phyloP scores from a whole-genome alignment of 2,888 invertebrate genomes.

The Beris chalybata region DNA sequence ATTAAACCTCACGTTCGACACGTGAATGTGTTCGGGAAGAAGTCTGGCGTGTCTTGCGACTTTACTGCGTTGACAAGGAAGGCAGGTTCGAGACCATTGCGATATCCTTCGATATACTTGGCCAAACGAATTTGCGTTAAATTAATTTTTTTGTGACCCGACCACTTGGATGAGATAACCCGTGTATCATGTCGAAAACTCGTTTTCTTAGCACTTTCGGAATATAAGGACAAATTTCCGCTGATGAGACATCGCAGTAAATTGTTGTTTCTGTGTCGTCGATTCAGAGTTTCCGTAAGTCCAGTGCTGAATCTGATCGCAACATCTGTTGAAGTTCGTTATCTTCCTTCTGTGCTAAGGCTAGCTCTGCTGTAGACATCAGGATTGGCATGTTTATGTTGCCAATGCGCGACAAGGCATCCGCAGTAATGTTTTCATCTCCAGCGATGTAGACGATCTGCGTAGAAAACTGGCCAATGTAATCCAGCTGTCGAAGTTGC shows the following conservation, averaged over 20 bases:
- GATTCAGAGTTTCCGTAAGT: constrained; percentile 13
- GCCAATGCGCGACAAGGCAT: not conserved
- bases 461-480: constrained; percentile 21
- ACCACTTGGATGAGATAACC: constrained; percentile 35
- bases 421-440: constrained; percentile 9
- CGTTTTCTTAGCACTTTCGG: constrained; percentile 33
- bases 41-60: constrained; percentile 1
- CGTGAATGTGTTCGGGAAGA: not conserved
- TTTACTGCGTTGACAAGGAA: constrained; percentile 11
- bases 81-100: not conserved
- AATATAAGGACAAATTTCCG: constrained; percentile 36
- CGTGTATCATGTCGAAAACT: constrained; percentile 36
- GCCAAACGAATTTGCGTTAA: constrained; percentile 24
- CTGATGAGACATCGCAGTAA: constrained; percentile 34
- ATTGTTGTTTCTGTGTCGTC: constrained; percentile 23
- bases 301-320: constrained; percentile 8
- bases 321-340: constrained; percentile 31
- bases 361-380: constrained; percentile 35
- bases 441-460: constrained; percentile 11
- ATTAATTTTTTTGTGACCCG: constrained; percentile 29
- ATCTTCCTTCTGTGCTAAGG: constrained; percentile 33
- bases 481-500: constrained; percentile 47
- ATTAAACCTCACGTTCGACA: constrained; percentile 39
- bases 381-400: not conserved
- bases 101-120: constrained; percentile 30